Percentiles rank a stretch among this genome's conserved stretches.
These are phyloP conservation scores for Holothuria glaberrima DNA, from an alignment of 35 echinoderm and acorn worm genomes.

Conservation along the genomic window DNA sequence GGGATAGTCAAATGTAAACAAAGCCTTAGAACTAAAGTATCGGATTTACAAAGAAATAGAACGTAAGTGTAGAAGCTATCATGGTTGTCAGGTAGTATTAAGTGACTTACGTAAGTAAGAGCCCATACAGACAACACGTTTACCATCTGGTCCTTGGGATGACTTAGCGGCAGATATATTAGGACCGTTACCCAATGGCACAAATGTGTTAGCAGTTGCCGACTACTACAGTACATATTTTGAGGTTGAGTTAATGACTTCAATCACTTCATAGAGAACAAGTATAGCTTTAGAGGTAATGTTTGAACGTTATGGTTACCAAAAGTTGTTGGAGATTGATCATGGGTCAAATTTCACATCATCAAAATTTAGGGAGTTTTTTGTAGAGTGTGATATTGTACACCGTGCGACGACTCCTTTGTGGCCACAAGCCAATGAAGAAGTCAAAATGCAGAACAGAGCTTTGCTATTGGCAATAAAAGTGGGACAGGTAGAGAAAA, in stretches of 20 bases:
- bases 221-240: background rate
- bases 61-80: slow-evolving; percentile 43
- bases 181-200: background rate
- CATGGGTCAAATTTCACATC: background rate
- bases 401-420: background rate
- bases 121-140: slow-evolving; percentile 45
- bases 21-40: slow-evolving; percentile 49
- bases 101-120: slow-evolving; percentile 48
- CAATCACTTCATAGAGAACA: background rate
- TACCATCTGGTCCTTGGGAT: slow-evolving; percentile 69
- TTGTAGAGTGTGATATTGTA: background rate
- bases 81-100: slow-evolving; percentile 78
- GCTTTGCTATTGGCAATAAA: background rate
- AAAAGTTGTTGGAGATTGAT: background rate
- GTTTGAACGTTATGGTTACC: background rate
- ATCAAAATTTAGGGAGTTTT: background rate
- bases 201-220: background rate
- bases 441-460: background rate
- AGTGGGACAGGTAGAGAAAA: background rate
- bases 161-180: slow-evolving; percentile 65
- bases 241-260: background rate
- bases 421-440: background rate
- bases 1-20: slow-evolving; percentile 51
- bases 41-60: slow-evolving; percentile 28
- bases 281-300: background rate